Conservation (phyloP, 64 coral and sea anemone species). For the Montipora capricornis region DNA sequence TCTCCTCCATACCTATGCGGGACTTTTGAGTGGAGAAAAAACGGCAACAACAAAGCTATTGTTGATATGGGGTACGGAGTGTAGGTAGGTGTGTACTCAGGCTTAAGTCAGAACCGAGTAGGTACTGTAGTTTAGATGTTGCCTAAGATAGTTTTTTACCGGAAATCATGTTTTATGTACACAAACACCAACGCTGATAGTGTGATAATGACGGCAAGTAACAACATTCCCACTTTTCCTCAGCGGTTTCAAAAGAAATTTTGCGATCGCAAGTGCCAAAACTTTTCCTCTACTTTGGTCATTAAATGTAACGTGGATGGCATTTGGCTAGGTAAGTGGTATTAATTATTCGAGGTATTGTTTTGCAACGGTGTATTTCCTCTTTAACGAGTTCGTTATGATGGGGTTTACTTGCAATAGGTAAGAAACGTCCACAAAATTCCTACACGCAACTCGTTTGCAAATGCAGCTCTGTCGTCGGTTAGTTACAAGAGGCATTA, state of each 20-base stretch:
- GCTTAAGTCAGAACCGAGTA: too few relatives aligned
- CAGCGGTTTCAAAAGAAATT: background rate
- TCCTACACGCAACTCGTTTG: background rate
- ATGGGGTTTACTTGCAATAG: background rate
- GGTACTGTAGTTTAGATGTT: background rate
- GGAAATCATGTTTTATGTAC: slow-evolving; percentile 14
- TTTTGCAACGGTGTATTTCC: too few relatives aligned
- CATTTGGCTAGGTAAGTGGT: too few relatives aligned
- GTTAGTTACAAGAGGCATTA: background rate
- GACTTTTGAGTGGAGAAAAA: too few relatives aligned
- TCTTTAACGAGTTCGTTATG: too few relatives aligned
- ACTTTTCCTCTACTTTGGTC: background rate
- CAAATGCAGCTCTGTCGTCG: background rate
- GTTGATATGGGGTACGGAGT: too few relatives aligned
- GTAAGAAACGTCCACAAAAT: background rate
- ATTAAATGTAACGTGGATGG: too few relatives aligned
- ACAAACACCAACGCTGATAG: background rate
- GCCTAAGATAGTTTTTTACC: background rate
- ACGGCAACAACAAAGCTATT: too few relatives aligned
- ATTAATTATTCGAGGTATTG: too few relatives aligned
- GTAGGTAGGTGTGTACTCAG: too few relatives aligned
- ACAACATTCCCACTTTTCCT: background rate
- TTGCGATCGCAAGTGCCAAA: background rate
- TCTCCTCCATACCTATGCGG: too few relatives aligned
- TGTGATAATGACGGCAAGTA: background rate